A percentile compares a stretch with the other conserved stretches of the same genome.
phyloP scores from a whole-genome alignment of 2,888 invertebrate species.

The Acanthococcus lagerstroemiae region DNA sequence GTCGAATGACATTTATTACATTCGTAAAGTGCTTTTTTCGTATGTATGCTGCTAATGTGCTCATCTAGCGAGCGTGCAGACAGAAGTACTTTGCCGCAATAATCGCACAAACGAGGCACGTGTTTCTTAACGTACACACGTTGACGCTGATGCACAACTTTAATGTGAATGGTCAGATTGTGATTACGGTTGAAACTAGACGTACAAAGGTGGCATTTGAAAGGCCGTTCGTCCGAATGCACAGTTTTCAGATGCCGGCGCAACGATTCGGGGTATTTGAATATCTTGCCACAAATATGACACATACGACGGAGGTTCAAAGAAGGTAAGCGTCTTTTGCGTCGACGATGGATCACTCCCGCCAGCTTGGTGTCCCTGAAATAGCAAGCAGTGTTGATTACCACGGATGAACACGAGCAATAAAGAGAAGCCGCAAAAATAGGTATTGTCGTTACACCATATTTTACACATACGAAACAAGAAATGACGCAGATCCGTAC shows the following conservation, averaged over 20 bases:
- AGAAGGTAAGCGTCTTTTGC: background rate
- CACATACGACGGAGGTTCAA: conserved; percentile 12
- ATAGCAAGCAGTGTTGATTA: background rate
- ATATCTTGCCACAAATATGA: conserved; percentile 22
- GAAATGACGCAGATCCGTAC: too few species aligned
- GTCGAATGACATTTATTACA: conserved; percentile 17
- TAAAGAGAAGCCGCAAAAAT: too few species aligned
- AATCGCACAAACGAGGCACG: conserved; percentile 17
- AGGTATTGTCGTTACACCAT: too few species aligned
- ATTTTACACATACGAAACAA: background rate
- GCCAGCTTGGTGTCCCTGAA: background rate
- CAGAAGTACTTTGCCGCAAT: conserved; percentile 19
- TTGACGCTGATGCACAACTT: conserved; percentile 20
- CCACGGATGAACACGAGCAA: too few species aligned
- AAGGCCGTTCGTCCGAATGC: conserved; percentile 21
- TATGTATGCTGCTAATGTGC: conserved; percentile 23
- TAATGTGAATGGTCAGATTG: conserved; percentile 23
- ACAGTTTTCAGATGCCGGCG: conserved; percentile 22
- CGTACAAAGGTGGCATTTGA: conserved; percentile 16
- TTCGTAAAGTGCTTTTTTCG: conserved; percentile 24
- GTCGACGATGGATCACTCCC: background rate
- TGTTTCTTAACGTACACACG: conserved; percentile 11
- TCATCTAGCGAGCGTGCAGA: conserved; percentile 18
- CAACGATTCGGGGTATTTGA: conserved; percentile 20
- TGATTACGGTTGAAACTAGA: conserved; percentile 26